Percentiles rank a stretch among this genome's conserved stretches.
Evolutionary conservation across 2,888 invertebrate species (phyloP).

Genomic region (Dicranocentrus wangi): DNA sequence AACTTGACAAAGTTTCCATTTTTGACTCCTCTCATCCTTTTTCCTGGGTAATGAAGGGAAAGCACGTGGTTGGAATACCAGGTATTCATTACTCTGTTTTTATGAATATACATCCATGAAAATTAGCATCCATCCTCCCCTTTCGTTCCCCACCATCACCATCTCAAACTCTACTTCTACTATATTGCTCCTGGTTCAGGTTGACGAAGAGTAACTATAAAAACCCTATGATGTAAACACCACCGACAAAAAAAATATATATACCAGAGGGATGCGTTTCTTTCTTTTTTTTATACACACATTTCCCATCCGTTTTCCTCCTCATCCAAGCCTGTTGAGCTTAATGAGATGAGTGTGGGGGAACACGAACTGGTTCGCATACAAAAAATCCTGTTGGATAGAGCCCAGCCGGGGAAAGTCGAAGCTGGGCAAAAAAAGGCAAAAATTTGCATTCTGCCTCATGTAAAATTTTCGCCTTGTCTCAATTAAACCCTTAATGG

Average conservation of each 20-base stretch:
- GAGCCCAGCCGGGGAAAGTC: not conserved
- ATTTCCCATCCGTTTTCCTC: not conserved
- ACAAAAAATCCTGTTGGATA: not conserved
- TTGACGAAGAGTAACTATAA: no score
- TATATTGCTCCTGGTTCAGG: no score
- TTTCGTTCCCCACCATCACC: no score
- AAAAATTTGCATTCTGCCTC: no score
- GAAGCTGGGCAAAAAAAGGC: not conserved
- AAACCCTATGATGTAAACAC: no score
- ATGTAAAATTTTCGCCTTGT: no score
- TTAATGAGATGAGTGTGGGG: no score
- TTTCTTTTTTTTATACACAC: not conserved
- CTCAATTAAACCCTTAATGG: conserved; percentile 41
- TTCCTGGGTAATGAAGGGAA: conserved; percentile 12
- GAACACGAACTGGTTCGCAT: not conserved
- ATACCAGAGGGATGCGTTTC: no score
- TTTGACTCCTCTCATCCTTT: no score
- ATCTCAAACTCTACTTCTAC: no score
- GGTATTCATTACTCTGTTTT: conserved; percentile 25
- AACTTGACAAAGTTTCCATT: no score
- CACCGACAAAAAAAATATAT: no score
- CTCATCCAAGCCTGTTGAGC: conserved; percentile 46
- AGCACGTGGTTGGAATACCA: conserved; percentile 43
- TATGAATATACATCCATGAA: conserved; percentile 14
- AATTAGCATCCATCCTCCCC: conserved; percentile 27